phyloP scores from a whole-genome alignment of 2,113 vertebrate species.

The Elanoides forficatus region DNA sequence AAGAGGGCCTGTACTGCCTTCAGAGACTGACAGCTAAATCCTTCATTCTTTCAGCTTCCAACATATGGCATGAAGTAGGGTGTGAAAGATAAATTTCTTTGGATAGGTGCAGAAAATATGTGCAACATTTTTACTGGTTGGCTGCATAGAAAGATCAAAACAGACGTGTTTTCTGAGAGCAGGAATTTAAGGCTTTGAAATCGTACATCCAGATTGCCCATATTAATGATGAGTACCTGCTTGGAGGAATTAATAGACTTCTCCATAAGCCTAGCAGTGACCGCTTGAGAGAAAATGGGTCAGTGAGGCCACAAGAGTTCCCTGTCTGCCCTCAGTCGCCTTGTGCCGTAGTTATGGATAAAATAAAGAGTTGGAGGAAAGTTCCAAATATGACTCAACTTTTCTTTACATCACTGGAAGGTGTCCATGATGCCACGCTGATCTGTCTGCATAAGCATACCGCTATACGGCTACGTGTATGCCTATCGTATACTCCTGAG shows the following conservation, averaged over 20 bases:
- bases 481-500: neutral
- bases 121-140: slow-evolving; percentile 39
- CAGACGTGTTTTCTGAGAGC: slow-evolving; percentile 26
- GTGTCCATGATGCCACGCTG: neutral
- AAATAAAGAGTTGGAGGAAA: neutral
- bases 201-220: neutral
- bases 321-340: neutral
- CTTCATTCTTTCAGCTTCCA: slow-evolving; percentile 65
- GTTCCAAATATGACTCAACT: neutral
- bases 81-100: slow-evolving; percentile 73
- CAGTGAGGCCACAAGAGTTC: neutral
- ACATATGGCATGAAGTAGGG: slow-evolving; percentile 68
- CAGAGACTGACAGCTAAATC: slow-evolving; percentile 73
- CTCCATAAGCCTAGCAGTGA: neutral
- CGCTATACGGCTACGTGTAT: neutral
- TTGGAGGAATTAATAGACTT: neutral
- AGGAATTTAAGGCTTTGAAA: slow-evolving; percentile 33
- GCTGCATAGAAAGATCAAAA: slow-evolving; percentile 55
- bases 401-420: neutral
- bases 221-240: neutral
- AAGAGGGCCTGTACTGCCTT: slow-evolving; percentile 57
- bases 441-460: neutral
- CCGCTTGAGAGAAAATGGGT: neutral
- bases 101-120: slow-evolving; percentile 68
- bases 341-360: neutral